A percentile compares a stretch with the other conserved stretches of the same genome.
These are phyloP conservation scores for Acarapis woodi DNA, from an alignment of 1,140 invertebrate species.

Conservation along the genomic window DNA sequence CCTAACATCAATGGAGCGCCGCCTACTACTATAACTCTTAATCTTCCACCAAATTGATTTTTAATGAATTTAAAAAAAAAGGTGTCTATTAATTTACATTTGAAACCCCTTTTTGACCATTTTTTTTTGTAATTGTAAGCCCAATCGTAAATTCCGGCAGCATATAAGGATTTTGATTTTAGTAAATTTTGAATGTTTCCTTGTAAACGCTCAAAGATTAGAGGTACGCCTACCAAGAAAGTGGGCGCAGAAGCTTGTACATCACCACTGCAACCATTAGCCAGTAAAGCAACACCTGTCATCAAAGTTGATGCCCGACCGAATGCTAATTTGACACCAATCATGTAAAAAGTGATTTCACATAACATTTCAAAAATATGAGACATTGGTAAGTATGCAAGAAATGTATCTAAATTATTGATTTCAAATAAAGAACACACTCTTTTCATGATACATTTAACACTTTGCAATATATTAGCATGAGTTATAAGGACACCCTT, in stretches of 20 bases:
- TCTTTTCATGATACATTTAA: conserved; percentile 40
- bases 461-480: conserved; percentile 55
- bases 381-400: conserved; percentile 66
- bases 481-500: conserved; percentile 45
- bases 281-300: conserved; percentile 24
- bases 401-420: conserved; percentile 22
- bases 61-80: conserved; percentile 40
- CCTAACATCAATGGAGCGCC: conserved; percentile 79
- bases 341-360: conserved; percentile 24
- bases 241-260: conserved; percentile 64
- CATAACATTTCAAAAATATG: conserved; percentile 12
- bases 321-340: conserved; percentile 70
- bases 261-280: conserved; percentile 48
- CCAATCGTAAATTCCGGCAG: conserved; percentile 55
- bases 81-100: conserved; percentile 18
- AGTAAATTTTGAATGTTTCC: conserved; percentile 81
- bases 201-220: conserved; percentile 78
- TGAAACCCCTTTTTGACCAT: conserved; percentile 20
- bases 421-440: background rate
- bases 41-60: conserved; percentile 47
- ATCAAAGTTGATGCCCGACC: conserved; percentile 34
- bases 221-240: conserved; percentile 74
- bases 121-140: conserved; percentile 65
- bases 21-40: conserved; percentile 62
- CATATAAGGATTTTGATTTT: conserved; percentile 31